phyloP scores from a whole-genome alignment of 2,888 invertebrate genomes.

The Agrochola circellaris region DNA sequence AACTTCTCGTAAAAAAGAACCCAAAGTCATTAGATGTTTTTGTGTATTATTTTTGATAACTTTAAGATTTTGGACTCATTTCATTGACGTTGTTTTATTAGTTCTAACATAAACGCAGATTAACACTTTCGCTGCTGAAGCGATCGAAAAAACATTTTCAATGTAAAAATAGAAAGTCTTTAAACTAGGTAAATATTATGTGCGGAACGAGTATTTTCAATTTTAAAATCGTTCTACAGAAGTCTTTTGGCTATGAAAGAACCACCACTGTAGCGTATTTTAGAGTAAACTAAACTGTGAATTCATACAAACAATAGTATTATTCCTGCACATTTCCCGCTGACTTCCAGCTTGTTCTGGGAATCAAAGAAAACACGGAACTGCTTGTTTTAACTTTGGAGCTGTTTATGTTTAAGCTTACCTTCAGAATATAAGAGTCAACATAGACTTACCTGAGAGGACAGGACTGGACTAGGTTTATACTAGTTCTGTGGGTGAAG shows the following conservation, averaged over 20 bases:
- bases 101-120: too few relatives aligned
- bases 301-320: slow-evolving; percentile 10
- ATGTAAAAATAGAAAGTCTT: too few relatives aligned
- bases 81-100: too few relatives aligned
- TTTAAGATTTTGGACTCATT: too few relatives aligned
- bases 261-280: background rate
- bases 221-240: background rate
- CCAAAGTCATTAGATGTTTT: too few relatives aligned
- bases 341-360: slow-evolving; percentile 1
- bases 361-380: slow-evolving; percentile 24
- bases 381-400: background rate
- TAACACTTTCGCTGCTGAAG: too few relatives aligned
- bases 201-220: background rate
- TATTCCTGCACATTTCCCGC: slow-evolving; percentile 14
- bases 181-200: too few relatives aligned
- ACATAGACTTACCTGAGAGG: background rate
- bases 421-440: slow-evolving; percentile 13
- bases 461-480: background rate
- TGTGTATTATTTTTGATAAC: too few relatives aligned
- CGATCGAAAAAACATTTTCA: too few relatives aligned
- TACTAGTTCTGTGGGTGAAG: too few relatives aligned
- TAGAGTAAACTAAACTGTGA: background rate
- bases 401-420: slow-evolving; percentile 26
- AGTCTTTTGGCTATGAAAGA: background rate
- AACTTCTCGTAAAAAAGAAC: too few relatives aligned